phyloP scores from a whole-genome alignment of 2,888 invertebrate species.

The Pyrrhosoma nymphula region DNA sequence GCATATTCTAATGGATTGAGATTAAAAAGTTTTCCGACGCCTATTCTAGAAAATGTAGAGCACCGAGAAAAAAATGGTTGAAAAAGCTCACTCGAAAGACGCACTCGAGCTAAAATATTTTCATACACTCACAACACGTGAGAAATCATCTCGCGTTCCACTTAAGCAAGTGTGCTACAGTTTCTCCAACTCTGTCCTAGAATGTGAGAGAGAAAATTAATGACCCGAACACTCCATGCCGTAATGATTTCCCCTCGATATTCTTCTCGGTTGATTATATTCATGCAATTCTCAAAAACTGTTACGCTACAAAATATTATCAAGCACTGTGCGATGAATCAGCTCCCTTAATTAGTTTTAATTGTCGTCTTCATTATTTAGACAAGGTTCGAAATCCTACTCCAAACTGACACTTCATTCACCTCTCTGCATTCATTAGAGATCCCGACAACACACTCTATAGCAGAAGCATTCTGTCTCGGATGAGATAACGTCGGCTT shows the following conservation, averaged over 20 bases:
- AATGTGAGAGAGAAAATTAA: background rate
- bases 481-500: too few species aligned
- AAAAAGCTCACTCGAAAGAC: background rate
- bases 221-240: background rate
- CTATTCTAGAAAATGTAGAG: background rate
- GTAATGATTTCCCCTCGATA: background rate
- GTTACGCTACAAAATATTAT: background rate
- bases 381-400: too few species aligned
- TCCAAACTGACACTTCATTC: too few species aligned
- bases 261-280: background rate
- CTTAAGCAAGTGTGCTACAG: conserved; percentile 3
- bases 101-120: background rate
- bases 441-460: too few species aligned
- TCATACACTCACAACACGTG: background rate
- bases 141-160: background rate
- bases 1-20: too few species aligned
- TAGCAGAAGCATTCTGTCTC: too few species aligned
- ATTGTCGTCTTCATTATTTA: too few species aligned
- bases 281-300: background rate
- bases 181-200: conserved; percentile 9
- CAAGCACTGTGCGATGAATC: background rate
- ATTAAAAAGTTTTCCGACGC: background rate
- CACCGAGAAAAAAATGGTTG: background rate
- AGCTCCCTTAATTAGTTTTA: background rate
- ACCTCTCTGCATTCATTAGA: too few species aligned